Conservation (phyloP, 2,888 invertebrate species). For the Platycheirus albimanus region DNA sequence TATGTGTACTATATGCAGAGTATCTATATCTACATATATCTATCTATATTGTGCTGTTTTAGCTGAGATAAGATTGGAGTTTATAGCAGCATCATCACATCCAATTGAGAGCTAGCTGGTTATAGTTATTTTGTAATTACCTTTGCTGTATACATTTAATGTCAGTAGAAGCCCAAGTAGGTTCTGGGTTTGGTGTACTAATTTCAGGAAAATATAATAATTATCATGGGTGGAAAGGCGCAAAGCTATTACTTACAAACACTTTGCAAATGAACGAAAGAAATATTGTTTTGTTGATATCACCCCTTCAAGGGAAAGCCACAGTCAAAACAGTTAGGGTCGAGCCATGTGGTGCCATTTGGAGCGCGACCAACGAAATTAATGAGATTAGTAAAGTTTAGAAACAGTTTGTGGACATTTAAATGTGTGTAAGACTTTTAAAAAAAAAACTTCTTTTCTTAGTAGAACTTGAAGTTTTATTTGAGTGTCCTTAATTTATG, state of each 20-base stretch:
- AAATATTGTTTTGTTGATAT: not conserved
- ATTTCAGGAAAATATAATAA: not conserved
- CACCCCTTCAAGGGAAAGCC: not conserved
- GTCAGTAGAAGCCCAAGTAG: not conserved
- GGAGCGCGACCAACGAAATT: slow-evolving; percentile 26
- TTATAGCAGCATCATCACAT: not conserved
- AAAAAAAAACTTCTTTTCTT: not conserved
- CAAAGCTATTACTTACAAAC: not conserved
- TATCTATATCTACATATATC: not conserved
- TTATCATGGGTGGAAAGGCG: not conserved
- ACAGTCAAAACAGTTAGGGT: not conserved
- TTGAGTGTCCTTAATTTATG: too few species aligned
- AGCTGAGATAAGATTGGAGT: slow-evolving; percentile 1
- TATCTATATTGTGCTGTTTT: not conserved
- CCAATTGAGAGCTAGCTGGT: slow-evolving; percentile 9
- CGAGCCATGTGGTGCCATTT: not conserved
- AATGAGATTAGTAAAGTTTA: slow-evolving; percentile 34
- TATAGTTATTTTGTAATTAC: slow-evolving; percentile 44
- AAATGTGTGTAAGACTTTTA: not conserved
- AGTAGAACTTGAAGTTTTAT: not conserved
- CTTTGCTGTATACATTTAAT: too few species aligned
- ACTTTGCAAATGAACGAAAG: not conserved
- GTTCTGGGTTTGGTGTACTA: not conserved
- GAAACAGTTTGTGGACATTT: slow-evolving; percentile 20
- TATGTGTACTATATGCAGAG: not conserved